These are phyloP conservation scores for Unio delphinus DNA, from an alignment of 2,888 invertebrate genomes.

Conservation along the genomic window DNA sequence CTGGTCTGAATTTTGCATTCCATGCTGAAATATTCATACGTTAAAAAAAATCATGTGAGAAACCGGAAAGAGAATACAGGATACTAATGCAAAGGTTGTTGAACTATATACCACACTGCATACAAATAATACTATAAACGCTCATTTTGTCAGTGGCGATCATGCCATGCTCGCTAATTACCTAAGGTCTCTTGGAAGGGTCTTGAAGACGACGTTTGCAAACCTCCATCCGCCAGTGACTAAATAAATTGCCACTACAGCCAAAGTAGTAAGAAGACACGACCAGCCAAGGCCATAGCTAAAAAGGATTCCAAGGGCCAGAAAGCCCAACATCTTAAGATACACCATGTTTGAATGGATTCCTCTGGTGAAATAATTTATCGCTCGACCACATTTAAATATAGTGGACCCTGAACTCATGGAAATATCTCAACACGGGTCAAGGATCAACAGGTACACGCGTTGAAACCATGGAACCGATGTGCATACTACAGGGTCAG, in stretches of 20 bases:
- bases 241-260: slow-evolving; percentile 50
- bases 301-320: slow-evolving; percentile 42
- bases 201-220: slow-evolving; percentile 53
- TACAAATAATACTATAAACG: background rate
- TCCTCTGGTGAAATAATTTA: slow-evolving; percentile 9
- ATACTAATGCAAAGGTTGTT: background rate
- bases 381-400: slow-evolving; percentile 18
- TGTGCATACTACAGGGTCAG: too few species aligned
- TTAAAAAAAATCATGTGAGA: too few species aligned
- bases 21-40: too few species aligned
- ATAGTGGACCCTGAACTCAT: slow-evolving; percentile 17
- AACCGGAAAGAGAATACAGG: too few species aligned
- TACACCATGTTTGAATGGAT: slow-evolving; percentile 20
- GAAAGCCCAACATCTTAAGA: slow-evolving; percentile 40
- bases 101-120: background rate
- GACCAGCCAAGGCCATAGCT: slow-evolving; percentile 41
- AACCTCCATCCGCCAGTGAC: slow-evolving; percentile 65
- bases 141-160: too few species aligned
- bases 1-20: too few species aligned
- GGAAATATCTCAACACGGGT: background rate
- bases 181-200: slow-evolving; percentile 59
- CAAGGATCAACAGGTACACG: too few species aligned
- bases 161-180: slow-evolving; percentile 24
- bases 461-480: too few species aligned
- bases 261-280: slow-evolving; percentile 29